Evolutionary conservation across 2,113 vertebrate species (phyloP), one percentile per base, ranked within the genome.

Genomic region (Hemiprocne comata): DNA sequence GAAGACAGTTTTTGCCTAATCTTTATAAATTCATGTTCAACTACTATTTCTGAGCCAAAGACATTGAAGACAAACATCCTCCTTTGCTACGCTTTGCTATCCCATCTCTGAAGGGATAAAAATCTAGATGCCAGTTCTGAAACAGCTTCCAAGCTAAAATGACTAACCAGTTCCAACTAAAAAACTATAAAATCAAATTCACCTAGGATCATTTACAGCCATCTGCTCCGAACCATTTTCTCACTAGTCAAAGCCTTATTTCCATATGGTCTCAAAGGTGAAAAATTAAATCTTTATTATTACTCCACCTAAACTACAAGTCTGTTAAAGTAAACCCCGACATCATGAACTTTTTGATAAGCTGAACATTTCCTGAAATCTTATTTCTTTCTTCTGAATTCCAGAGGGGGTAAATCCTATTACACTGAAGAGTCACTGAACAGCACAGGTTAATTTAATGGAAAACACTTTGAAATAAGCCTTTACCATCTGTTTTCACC

Each of bases 401-500:
- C 93, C 93, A 95, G 82, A 93, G 94, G 96, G 96, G 74, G 57
- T 94, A 96, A 94, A 95, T 89, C 64, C 89, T 94, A 97, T 97
- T 96, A 90, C 75, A 94, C n/a, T 71, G 61, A 96, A 95, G 46
- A 96, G 93, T 77, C 89, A 88, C 81, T 88, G 76, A 97, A 95
- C 62, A 85, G 71, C 70, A 92, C 53, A 97, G 96, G 96, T 97
- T 95, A 97, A 95, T 97, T 95, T 96, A 94, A 97, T 94, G 92
- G 86, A 89, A 94, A 96, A 89, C 76, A 92, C 79, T 95, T 79
- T 21, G 48, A 97, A 97, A 96, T 77, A 94, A 95, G 64, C 36
- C 89, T 91, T 96, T 95, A 75, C 94, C 97, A 97, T 97, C 96
- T 97, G 97, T 85, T 96, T 97, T 93, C 89, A 95, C 89, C 85